These are phyloP conservation scores for Drosophila dunni DNA, from an alignment of 1,140 invertebrate genomes.

Conservation along the genomic window DNA sequence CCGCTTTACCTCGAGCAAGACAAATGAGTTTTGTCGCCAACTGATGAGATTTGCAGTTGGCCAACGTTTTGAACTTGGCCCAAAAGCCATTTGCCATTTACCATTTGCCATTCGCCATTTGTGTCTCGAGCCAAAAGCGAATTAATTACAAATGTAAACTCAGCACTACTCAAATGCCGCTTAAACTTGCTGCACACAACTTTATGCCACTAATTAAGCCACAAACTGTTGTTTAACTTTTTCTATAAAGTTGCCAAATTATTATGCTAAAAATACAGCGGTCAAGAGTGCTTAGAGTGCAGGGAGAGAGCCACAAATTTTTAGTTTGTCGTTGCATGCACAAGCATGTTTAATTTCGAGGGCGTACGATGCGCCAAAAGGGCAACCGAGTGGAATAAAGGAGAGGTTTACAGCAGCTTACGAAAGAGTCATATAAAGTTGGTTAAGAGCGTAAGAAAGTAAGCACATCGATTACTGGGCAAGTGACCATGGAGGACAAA, in stretches of 20 bases:
- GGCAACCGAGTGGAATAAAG: not conserved
- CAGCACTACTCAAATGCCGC: constrained; percentile 1
- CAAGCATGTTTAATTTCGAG: constrained; percentile 25
- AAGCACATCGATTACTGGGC: not conserved
- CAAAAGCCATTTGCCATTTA: constrained; percentile 23
- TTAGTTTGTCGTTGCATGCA: constrained; percentile 7
- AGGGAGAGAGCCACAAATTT: not conserved
- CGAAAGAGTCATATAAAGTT: not conserved
- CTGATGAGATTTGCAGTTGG: constrained; percentile 44
- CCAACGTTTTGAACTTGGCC: constrained; percentile 37
- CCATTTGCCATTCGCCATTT: constrained; percentile 27
- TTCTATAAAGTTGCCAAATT: constrained; percentile 13
- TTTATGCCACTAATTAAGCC: constrained; percentile 38
- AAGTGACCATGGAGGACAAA: constrained; percentile 4
- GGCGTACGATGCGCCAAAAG: not conserved
- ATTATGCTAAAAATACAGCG: not conserved
- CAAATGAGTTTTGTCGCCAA: constrained; percentile 58
- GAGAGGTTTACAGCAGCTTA: not conserved
- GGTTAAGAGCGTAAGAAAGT: not conserved
- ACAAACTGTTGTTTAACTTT: constrained; percentile 20
- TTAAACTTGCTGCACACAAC: constrained; percentile 1
- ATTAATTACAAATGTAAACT: constrained; percentile 40
- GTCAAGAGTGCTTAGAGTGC: not conserved
- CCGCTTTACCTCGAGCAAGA: constrained; percentile 34
- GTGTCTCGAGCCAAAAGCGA: constrained; percentile 10